Conservation (phyloP, 2,113 vertebrate species). For the Pithys albifrons region DNA sequence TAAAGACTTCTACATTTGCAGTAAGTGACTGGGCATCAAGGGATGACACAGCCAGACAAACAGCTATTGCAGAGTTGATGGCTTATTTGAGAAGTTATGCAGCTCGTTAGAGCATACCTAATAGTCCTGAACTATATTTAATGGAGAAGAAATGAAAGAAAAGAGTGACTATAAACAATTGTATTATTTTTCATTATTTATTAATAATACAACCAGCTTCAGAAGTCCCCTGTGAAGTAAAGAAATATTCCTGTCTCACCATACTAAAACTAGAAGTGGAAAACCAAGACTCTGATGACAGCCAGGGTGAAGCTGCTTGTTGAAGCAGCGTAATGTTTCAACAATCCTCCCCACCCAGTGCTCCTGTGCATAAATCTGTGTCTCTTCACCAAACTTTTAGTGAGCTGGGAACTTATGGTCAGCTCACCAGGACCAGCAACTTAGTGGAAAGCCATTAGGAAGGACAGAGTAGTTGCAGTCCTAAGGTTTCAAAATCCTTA, state of each 20-base stretch:
- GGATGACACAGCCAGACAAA: background rate
- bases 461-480: background rate
- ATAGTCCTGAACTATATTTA: background rate
- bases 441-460: background rate
- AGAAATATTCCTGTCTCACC: background rate
- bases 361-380: background rate
- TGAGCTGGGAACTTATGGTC: background rate
- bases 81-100: background rate
- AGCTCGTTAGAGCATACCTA: background rate
- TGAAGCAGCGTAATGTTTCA: background rate
- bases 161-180: background rate
- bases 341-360: background rate
- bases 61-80: background rate
- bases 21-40: background rate
- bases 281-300: background rate
- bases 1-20: background rate
- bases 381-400: background rate
- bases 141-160: background rate
- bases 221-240: background rate
- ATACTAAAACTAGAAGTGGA: background rate
- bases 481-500: background rate
- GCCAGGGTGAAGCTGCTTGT: background rate
- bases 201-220: background rate
- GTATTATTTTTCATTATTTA: background rate
- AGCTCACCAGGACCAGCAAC: background rate